Base-by-base conservation (phyloP, 1,140 invertebrate species). In the Drosophila kurseongensis region DNA sequence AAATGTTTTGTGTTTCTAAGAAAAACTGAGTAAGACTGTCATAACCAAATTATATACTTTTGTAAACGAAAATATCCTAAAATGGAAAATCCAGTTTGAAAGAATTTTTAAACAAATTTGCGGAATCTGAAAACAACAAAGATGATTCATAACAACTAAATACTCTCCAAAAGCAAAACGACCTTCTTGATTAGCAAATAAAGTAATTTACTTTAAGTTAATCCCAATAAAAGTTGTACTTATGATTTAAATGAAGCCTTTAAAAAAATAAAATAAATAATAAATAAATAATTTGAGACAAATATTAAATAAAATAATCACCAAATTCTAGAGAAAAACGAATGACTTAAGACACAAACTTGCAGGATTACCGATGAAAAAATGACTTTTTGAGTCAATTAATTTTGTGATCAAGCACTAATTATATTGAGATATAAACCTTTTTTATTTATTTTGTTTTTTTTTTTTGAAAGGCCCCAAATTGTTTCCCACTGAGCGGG, bases 21-120 rank as follows among this genome's bases (percentile, higher is more conserved):
- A 32, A 50, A n/a, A 50, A 45, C 42, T 12, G 29, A 8, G 1
- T 32, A 8, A 8, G 7, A 32, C 29, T 32, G 29, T 32, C 7
- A 32, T 32, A 32, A 12, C 7, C 4, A 13, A 4, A n/a, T 29
- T 7, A 18, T n/a, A 8, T n/a, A 29, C 8, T 16, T 40, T 9
- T 18, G 8, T 29, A 29, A 1, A n/a, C 7, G 14, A 9, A 44
- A 29, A 47, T 38, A 29, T 47, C 55, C 27, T 1, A 41, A 61
- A 18, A 5, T 14, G 4, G 13, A 8, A 10, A 41, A 8, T 14
- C 13, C 50, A 47, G 2, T 16, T 56, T 54, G 51, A 41, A 79
- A 76, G 62, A 74, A 59, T 69, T 59, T 61, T 45, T 55, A 57
- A 58, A 66, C 72, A 55, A 84, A 84, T 65, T 71, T 50, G 71